phyloP scores from a whole-genome alignment of 2,888 invertebrate species.

The Rhingia rostrata region DNA sequence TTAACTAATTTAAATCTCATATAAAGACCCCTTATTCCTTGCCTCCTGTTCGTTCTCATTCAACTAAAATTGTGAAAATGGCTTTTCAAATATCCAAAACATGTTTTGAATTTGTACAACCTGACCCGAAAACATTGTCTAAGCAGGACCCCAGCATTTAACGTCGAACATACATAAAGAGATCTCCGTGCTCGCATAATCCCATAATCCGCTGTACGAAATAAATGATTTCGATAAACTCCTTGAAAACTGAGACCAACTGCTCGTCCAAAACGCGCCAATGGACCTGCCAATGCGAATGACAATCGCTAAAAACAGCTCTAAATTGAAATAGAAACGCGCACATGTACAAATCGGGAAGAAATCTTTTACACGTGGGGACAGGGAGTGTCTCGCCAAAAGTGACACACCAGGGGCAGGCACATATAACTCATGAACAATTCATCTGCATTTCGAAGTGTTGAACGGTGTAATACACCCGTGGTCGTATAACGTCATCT shows the following conservation, averaged over 20 bases:
- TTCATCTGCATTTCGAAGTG: constrained; percentile 70
- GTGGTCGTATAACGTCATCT: constrained; percentile 20
- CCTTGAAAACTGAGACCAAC: constrained; percentile 72
- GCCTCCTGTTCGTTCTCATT: constrained; percentile 27
- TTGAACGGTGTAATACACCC: constrained; percentile 67
- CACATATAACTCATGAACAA: constrained; percentile 67
- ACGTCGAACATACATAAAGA: constrained; percentile 31
- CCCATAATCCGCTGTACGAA: constrained; percentile 68
- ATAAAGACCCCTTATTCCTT: constrained; percentile 16
- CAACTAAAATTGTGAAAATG: constrained; percentile 59
- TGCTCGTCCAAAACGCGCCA: constrained; percentile 53
- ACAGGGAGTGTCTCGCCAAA: constrained; percentile 45
- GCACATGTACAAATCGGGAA: neutral
- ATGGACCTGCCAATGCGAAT: constrained; percentile 73
- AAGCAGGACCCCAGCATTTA: constrained; percentile 66
- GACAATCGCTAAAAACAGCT: constrained; percentile 68
- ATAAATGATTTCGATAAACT: constrained; percentile 69
- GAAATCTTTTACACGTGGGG: neutral
- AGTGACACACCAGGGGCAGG: constrained; percentile 35
- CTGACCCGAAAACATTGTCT: constrained; percentile 72
- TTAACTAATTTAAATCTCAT: constrained; percentile 74
- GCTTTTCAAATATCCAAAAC: constrained; percentile 73
- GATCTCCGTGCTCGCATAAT: constrained; percentile 53
- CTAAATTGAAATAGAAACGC: constrained; percentile 63
- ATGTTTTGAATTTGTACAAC: constrained; percentile 74